phyloP scores from a whole-genome alignment of 2,888 invertebrate genomes.

The Synanthedon tipuliformis region DNA sequence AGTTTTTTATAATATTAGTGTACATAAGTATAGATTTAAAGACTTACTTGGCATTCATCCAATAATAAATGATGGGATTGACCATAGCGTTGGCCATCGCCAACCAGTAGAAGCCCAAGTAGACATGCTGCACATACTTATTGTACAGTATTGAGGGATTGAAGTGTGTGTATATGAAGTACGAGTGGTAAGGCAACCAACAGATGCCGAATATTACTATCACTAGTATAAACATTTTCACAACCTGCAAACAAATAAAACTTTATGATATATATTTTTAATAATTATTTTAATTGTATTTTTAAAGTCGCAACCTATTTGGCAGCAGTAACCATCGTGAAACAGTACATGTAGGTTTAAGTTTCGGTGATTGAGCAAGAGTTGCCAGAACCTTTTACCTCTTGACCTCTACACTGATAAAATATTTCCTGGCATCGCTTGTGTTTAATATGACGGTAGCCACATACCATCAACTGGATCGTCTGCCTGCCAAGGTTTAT shows the following conservation, averaged over 20 bases:
- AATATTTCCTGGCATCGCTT: too few species aligned
- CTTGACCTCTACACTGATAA: too few species aligned
- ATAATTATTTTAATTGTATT: too few species aligned
- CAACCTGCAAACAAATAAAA: conserved; percentile 72
- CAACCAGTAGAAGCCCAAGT: conserved; percentile 88
- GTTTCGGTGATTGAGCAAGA: too few species aligned
- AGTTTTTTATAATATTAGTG: too few species aligned
- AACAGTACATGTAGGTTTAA: too few species aligned
- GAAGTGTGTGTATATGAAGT: conserved; percentile 86
- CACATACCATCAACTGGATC: too few species aligned
- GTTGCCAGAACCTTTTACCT: background rate
- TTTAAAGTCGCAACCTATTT: too few species aligned
- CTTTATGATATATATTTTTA: background rate
- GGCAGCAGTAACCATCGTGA: too few species aligned
- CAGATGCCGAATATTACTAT: conserved; percentile 88
- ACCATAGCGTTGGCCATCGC: conserved; percentile 96
- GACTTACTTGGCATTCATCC: conserved; percentile 89
- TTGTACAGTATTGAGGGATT: conserved; percentile 74
- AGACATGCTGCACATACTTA: conserved; percentile 85
- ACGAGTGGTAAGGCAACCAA: conserved; percentile 90
- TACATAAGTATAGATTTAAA: background rate
- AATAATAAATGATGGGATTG: conserved; percentile 91
- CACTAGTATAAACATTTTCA: conserved; percentile 89
- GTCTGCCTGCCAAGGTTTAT: too few species aligned
- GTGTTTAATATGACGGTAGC: too few species aligned